phyloP scores from a whole-genome alignment of 2,797 vertebrate genomes.

The Emys orbicularis region DNA sequence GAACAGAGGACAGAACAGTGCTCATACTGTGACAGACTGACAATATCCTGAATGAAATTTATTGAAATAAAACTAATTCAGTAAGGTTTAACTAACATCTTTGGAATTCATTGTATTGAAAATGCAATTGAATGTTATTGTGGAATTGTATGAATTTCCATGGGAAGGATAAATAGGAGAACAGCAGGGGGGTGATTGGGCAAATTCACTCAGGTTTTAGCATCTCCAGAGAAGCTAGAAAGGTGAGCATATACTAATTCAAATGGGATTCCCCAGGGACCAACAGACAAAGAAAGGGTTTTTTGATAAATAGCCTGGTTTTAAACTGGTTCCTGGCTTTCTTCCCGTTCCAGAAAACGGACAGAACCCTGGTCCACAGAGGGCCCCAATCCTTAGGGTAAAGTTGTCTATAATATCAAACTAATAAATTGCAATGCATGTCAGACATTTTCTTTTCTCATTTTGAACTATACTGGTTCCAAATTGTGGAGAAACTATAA shows the following conservation, averaged over 20 bases:
- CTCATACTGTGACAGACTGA: neutral
- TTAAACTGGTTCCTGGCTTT: neutral
- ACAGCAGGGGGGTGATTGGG: neutral
- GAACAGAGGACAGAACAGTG: neutral
- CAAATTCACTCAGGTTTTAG: neutral
- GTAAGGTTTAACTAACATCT: neutral
- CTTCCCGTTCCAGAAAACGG: neutral
- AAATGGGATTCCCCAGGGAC: neutral
- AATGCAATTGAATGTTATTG: neutral
- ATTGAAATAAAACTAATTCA: neutral
- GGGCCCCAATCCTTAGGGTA: neutral
- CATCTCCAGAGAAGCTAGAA: neutral
- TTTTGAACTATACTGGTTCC: neutral
- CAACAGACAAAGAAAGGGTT: neutral
- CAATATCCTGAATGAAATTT: neutral
- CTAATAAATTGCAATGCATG: neutral
- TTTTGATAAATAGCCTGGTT: neutral
- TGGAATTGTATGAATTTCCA: neutral
- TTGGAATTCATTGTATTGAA: neutral
- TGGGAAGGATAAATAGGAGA: neutral
- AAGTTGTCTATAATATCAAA: neutral
- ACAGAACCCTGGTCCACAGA: neutral
- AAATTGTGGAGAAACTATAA: neutral
- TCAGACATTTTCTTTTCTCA: neutral
- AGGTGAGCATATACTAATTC: neutral